phyloP scores from a whole-genome alignment of 2,888 invertebrate genomes.

The Microplitis deprimator region DNA sequence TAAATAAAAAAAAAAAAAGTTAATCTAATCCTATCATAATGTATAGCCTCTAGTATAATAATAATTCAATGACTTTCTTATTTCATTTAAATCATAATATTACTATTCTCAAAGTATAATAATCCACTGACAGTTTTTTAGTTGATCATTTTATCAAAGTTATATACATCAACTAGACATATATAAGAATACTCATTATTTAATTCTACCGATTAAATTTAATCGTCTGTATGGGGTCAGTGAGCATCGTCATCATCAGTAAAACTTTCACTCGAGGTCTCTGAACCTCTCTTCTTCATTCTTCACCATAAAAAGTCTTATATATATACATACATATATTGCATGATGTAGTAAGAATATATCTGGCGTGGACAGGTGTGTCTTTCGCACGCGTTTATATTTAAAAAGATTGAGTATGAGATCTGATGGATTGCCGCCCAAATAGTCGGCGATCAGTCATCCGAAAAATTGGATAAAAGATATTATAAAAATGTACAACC shows the following conservation, averaged over 20 bases:
- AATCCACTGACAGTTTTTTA: background rate
- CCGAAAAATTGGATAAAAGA: slow-evolving; percentile 1
- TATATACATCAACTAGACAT: slow-evolving; percentile 10
- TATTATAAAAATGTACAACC: background rate
- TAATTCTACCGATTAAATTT: slow-evolving; percentile 19
- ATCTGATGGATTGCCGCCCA: slow-evolving; percentile 11
- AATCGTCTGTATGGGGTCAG: slow-evolving; percentile 28
- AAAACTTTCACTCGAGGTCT: slow-evolving; percentile 67
- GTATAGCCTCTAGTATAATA: background rate
- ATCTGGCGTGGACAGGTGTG: slow-evolving; percentile 6
- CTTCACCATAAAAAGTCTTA: background rate
- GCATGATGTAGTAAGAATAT: background rate
- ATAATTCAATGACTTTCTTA: slow-evolving; percentile 32
- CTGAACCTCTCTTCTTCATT: slow-evolving; percentile 55
- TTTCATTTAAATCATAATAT: background rate
- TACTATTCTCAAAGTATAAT: background rate
- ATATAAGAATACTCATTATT: slow-evolving; percentile 20
- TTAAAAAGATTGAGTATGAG: background rate
- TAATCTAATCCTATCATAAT: background rate
- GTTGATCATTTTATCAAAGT: background rate
- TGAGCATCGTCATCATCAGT: slow-evolving; percentile 11
- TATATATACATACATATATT: slow-evolving; percentile 1
- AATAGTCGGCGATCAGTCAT: slow-evolving; percentile 3
- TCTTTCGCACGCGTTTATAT: slow-evolving; percentile 10
- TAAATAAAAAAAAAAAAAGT: background rate